Percentiles rank a stretch among this genome's conserved stretches.
Conservation (phyloP, 2,888 invertebrate species). For the Ceriagrion tenellum region DNA sequence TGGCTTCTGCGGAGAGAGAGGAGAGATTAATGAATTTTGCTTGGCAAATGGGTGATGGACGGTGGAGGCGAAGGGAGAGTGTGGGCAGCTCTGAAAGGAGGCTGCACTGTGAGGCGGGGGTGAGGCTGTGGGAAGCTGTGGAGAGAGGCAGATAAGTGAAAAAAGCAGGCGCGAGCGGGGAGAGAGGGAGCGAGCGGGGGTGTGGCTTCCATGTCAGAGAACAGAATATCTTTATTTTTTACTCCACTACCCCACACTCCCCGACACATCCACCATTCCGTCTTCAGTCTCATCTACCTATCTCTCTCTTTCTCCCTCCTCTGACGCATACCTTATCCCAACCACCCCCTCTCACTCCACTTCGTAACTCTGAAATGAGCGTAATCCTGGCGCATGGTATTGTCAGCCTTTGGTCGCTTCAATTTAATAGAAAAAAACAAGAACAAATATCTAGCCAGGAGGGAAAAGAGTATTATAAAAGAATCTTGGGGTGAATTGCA, state of each 20-base stretch:
- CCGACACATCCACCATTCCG: too few species aligned
- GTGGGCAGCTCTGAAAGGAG: background rate
- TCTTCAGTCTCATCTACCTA: background rate
- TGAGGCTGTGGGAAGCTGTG: too few species aligned
- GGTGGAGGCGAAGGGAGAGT: background rate
- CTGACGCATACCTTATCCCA: too few species aligned
- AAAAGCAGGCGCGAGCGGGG: slow-evolving; percentile 15
- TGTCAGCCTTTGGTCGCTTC: slow-evolving; percentile 34
- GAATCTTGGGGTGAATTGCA: background rate
- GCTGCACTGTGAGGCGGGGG: too few species aligned
- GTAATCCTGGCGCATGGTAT: slow-evolving; percentile 30
- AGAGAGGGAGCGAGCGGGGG: background rate
- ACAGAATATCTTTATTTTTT: slow-evolving; percentile 57
- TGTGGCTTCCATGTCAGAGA: background rate
- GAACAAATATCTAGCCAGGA: background rate
- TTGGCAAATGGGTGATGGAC: slow-evolving; percentile 66
- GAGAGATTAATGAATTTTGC: slow-evolving; percentile 65
- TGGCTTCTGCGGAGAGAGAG: slow-evolving; percentile 5
- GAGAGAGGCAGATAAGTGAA: slow-evolving; percentile 11
- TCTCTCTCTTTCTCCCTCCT: background rate
- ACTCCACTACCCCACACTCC: background rate
- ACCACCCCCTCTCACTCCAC: background rate
- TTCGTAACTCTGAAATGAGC: slow-evolving; percentile 38
- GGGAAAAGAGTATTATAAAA: background rate
- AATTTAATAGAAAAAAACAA: slow-evolving; percentile 23